Percentiles rank a stretch among this genome's conserved stretches.
phyloP scores from a whole-genome alignment of 2,113 vertebrate genomes.

The Nothoprocta pentlandii region DNA sequence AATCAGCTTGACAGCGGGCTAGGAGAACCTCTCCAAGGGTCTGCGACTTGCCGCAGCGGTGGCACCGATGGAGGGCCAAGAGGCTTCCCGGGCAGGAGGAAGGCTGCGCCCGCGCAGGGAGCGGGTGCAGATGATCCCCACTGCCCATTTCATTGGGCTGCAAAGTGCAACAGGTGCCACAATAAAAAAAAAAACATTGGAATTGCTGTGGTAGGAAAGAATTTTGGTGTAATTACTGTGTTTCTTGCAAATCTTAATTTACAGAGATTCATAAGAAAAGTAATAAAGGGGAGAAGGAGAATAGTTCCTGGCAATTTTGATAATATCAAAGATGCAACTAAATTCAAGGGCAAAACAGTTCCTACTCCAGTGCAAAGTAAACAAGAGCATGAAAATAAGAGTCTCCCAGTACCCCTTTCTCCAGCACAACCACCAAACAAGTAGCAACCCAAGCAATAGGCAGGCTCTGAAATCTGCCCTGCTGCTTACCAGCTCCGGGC shows the following conservation, averaged over 20 bases:
- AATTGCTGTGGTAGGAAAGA: background rate
- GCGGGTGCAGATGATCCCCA: too few species aligned
- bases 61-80: too few species aligned
- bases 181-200: background rate
- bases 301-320: background rate
- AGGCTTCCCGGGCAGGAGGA: background rate
- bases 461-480: background rate
- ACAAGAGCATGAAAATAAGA: background rate
- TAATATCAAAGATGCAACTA: background rate
- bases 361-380: background rate
- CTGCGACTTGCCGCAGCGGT: background rate
- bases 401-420: background rate
- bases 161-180: background rate
- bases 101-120: background rate
- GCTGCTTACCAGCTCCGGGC: background rate
- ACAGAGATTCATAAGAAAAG: constrained; percentile 4
- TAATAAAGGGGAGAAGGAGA: background rate
- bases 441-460: background rate
- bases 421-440: background rate
- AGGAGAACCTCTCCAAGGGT: background rate
- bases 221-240: constrained; percentile 26
- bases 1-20: background rate
- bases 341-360: background rate
- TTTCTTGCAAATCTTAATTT: constrained; percentile 9
- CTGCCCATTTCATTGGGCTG: background rate